Evolutionary conservation across 2,888 invertebrate species (phyloP), one percentile per base, ranked within the genome.

Genomic region (Chloroclysta siterata): DNA sequence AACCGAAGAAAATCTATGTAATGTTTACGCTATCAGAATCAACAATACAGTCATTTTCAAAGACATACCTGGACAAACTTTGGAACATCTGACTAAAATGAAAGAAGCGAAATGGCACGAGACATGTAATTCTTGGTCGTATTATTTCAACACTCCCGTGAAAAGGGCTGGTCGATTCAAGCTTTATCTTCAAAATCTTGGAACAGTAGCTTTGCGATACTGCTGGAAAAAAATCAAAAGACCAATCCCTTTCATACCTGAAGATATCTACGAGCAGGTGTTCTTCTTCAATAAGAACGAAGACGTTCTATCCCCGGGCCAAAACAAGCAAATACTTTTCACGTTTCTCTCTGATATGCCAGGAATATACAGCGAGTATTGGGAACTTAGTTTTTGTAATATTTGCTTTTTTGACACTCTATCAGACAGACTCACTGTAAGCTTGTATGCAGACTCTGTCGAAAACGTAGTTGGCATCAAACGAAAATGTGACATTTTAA

Each of bases 211-310:
- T 5, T 72, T 94, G 10, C 80, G 85, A 61, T 94, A 93, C 73
- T 89, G 89, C 60, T 94, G 94, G 94, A 89, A 88, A 65, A 87
- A 81, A 75, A 72, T 90, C 13, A 85, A 80, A 64, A 79, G 75
- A 51, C 65, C 80, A 0, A 79, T 89, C 36, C 82, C 81, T 3
- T 81, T 82, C 41, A 83, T 89, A 70, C 83, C 86, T 4, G 86
- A 87, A 62, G 81, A 80, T 48, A 71, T 68, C 39, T 79, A 75
- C 58, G 85, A 81, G 47, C 92, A 88, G 75, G 85, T 85, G 0
- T 95, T 94, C 74, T 94, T 88, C 75, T 95, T 95, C 65, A 90
- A 94, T 62, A 94, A 94, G 80, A 94, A 93, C 68, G 93, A 93
- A 75, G 86, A 91, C 15, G 76, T 94, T 0, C 65, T 95, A 47